Base-by-base conservation (phyloP, 2,888 invertebrate genomes). In the Orchesella flavescens region DNA sequence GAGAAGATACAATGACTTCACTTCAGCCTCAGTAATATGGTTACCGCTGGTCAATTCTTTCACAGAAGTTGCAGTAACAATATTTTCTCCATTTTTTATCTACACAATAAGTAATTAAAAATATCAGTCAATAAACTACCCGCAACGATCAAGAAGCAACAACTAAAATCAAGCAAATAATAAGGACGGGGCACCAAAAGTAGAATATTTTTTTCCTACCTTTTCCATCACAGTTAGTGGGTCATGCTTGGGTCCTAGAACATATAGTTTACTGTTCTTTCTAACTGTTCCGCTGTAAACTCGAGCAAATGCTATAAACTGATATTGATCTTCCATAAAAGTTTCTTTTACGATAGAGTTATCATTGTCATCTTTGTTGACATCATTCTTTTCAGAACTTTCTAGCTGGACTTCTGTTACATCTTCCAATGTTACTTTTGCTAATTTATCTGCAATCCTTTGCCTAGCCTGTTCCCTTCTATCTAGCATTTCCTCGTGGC, bases 261-360 rank as follows among this genome's bases (percentile, higher is more conserved):
- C 95, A 90, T 93, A 97, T 5, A 98, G 91, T 89, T 93, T 93
- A 89, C 94, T 93, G 9, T 96, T 97, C 88, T 92, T 92, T 87
- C 90, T 93, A 49, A 98, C 90, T 75, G 93, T 94, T 1, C 99
- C 98, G 90, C 97, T 97, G 90, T 96, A 98, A 49, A 99, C 93
- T 89, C 98, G 93, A 19, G 97, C 97, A 91, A 99, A 96, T 0
- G 97, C 98, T 86, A 99, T 92, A 89, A 98, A 95, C 59, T 93
- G 93, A 84, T 94, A 93, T 71, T 92, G 91, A 24, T 89, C 87
- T 57, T 91, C 84, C 10, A 65, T 49, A 9, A 13, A 5, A 0
- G 43, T 17, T 7, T 44, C 15, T 46, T 73, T 74, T 9, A 59
- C 23, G 15, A 83, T 69, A 5, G 81, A 72, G 12, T 73, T 84